These are phyloP conservation scores for Diadophis punctatus DNA, from an alignment of 2,113 vertebrate species.

Conservation along the genomic window DNA sequence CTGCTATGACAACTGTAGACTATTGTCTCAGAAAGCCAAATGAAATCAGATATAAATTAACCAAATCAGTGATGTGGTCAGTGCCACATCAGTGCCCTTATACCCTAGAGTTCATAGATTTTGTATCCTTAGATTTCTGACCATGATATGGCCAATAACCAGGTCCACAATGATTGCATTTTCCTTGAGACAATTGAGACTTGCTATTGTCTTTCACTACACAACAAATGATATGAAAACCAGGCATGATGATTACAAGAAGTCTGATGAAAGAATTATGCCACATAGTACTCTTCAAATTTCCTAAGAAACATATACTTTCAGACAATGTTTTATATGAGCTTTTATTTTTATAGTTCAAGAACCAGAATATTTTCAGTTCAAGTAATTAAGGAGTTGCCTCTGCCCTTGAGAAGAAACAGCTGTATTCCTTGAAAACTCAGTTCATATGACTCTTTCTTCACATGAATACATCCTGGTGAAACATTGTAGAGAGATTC, in stretches of 20 bases:
- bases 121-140: neutral
- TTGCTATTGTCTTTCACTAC: neutral
- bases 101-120: neutral
- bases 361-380: neutral
- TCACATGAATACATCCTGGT: neutral
- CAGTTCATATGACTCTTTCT: neutral
- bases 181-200: neutral
- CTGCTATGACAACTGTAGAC: neutral
- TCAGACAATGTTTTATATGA: neutral
- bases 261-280: neutral
- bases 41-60: neutral
- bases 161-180: neutral
- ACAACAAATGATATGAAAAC: neutral
- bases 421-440: neutral
- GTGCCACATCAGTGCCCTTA: neutral
- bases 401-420: neutral
- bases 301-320: neutral
- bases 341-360: neutral
- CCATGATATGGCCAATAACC: neutral
- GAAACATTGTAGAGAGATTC: neutral
- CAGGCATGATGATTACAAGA: neutral
- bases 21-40: neutral
- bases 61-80: neutral
- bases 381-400: neutral
- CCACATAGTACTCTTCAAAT: neutral